phyloP scores from a whole-genome alignment of 2,888 invertebrate species.

The Cosmia pyralina region DNA sequence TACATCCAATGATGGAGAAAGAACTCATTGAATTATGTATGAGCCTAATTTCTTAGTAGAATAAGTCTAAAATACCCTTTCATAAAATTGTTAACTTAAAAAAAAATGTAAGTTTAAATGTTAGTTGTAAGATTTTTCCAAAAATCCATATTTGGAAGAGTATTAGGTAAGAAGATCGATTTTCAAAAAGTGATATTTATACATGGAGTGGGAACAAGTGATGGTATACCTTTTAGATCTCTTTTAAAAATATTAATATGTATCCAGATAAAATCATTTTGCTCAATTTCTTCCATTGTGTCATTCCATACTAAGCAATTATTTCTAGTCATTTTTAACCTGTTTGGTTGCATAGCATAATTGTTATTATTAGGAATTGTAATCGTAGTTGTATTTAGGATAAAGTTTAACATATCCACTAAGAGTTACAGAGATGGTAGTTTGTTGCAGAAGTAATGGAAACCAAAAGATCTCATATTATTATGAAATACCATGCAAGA shows the following conservation, averaged over 20 bases:
- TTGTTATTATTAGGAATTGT: slow-evolving; percentile 58
- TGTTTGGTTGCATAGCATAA: slow-evolving; percentile 53
- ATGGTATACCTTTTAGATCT: slow-evolving; percentile 64
- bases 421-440: slow-evolving; percentile 34
- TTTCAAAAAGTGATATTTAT: slow-evolving; percentile 66
- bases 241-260: slow-evolving; percentile 47
- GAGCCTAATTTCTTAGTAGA: slow-evolving; percentile 20
- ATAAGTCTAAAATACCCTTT: slow-evolving; percentile 36
- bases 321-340: slow-evolving; percentile 66
- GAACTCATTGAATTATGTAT: not conserved
- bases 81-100: slow-evolving; percentile 32
- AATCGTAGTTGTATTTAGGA: slow-evolving; percentile 58
- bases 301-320: slow-evolving; percentile 64
- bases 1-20: not conserved
- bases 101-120: slow-evolving; percentile 44
- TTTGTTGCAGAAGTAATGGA: slow-evolving; percentile 35
- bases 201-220: slow-evolving; percentile 68
- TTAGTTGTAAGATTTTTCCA: slow-evolving; percentile 44
- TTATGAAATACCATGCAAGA: slow-evolving; percentile 45
- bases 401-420: slow-evolving; percentile 60
- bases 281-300: slow-evolving; percentile 73
- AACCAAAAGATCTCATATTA: slow-evolving; percentile 27
- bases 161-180: slow-evolving; percentile 38
- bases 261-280: slow-evolving; percentile 61
- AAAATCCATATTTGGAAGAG: slow-evolving; percentile 53